These are phyloP conservation scores for Nestor notabilis DNA, from an alignment of 2,113 vertebrate species.

Conservation along the genomic window DNA sequence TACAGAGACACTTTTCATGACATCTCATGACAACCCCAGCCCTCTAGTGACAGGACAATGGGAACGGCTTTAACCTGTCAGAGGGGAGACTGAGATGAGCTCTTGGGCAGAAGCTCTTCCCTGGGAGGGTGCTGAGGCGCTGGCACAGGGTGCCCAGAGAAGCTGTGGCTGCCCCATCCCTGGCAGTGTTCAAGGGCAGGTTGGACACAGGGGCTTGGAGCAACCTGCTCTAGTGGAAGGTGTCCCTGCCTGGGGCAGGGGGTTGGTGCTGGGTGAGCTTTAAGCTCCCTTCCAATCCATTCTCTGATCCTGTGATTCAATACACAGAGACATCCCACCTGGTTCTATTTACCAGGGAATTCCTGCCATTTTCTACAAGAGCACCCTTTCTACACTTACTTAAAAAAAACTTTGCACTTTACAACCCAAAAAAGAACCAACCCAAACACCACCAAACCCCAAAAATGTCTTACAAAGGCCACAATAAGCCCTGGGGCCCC, in stretches of 20 bases:
- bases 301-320: background rate
- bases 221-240: background rate
- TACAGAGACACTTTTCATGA: background rate
- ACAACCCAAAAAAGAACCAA: background rate
- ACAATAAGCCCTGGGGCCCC: background rate
- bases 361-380: accelerated
- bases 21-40: background rate
- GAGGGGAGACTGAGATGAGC: background rate
- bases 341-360: background rate
- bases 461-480: background rate
- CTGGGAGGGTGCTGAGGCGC: background rate
- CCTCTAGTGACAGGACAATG: background rate
- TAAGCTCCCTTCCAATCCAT: background rate
- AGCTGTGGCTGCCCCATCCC: too few species aligned
- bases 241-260: background rate
- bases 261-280: background rate
- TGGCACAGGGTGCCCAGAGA: too few species aligned
- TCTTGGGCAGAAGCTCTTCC: background rate
- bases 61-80: background rate
- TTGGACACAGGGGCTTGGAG: background rate
- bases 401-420: background rate
- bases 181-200: too few species aligned
- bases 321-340: background rate
- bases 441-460: background rate
- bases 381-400: background rate